Evolutionary conservation across 2,888 invertebrate genomes (phyloP), one percentile per base, ranked within the genome.

Genomic region (Tetragnatha montana): DNA sequence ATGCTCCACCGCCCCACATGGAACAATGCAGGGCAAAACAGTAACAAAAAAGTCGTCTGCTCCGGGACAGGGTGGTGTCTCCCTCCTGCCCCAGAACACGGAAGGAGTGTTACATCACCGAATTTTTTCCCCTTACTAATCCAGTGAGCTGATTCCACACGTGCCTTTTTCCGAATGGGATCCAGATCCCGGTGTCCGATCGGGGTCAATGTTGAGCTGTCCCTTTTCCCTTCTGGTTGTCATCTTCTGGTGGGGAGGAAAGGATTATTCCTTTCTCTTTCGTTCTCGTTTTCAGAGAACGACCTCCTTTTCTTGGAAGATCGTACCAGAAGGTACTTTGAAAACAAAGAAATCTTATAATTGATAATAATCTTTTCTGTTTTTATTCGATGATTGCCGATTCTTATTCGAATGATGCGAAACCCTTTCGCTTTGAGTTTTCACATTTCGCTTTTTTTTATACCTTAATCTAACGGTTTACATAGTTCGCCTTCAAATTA

Each of bases 71-170:
- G 78, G 78, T 35, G 35, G 35, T 35, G 78, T 78, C 51, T 19
- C 60, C 51, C 14, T 14, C 6, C 21, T 50, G 78, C 78, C 51
- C 78, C 78, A 21, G 50, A 87, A 87, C 87, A 81, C 87, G 87
- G 87, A 87, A 87, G 75, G 35, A 21, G 14, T 68, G 50, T 87
- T 87, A 81, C 87, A 87, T 87, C 87, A 80, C 70, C 12, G 49
- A 17, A 49, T 84, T 87, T 87, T 87, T 87, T 87, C 87, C 68
- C 87, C 87, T 35, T 87, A 87, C 87, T 87, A 74, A 60, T 87
- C 87, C 80, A 87, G 87, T 87, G 81, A 74, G 81, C 81, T 69
- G 81, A 87, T 87, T 87, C 70, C 17, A n/a, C 80, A 76, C 81
- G 81, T 81, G 81, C 68, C 71, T 73, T 68, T 75, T 81, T 86